Base-by-base conservation (phyloP, 2,797 vertebrate genomes). In the Sparidentex hasta region DNA sequence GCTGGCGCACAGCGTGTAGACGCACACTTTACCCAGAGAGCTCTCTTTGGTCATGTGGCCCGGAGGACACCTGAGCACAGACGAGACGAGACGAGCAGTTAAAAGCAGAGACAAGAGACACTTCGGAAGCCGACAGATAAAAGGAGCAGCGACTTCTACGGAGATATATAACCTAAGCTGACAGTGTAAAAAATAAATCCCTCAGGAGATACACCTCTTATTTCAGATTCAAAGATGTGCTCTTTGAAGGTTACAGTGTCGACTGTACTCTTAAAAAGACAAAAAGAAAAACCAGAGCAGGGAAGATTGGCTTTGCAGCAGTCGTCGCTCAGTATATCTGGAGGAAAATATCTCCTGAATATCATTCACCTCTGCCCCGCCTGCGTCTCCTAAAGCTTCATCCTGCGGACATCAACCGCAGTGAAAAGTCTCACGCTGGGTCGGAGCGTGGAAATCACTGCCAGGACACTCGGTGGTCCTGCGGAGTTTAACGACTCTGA, bases 31-130 rank as follows among this genome's bases (percentile, higher is more conserved):
- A 29, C 96, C 96, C 0, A 91, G 86, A 63, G 93, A 84, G 62
- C 95, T 97, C 88, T 97, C 96, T 87, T 92, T 91, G 43, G 95
- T 81, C 91, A 97, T 86, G 85, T 97, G 95, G 81, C 97, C 97
- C 0, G 90, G 69, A 4, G 97, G 97, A 87, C 97, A 98, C 86
- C 97, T 98, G 90, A 41, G 67, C 21, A 44, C 68, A 65, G 57
- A 72, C 41, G 76, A 85, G 66, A 83, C 23, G 29, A 33, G 29
- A 7, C 29, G 29, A 51, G 63, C 5, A 2, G 43, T 4, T 66
- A 78, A 64, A 84, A 70, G 59, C 5, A 76, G 33, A 83, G 54
- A 81, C 57, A 33, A n/a, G 76, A 79, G 68, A 38, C 69, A 71
- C 80, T 74, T 23, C 77, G 76, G 68, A 83, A 68, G 47, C 80